These are phyloP conservation scores for Cossypha niveicapilla DNA, from an alignment of 2,797 vertebrate species.

Conservation along the genomic window DNA sequence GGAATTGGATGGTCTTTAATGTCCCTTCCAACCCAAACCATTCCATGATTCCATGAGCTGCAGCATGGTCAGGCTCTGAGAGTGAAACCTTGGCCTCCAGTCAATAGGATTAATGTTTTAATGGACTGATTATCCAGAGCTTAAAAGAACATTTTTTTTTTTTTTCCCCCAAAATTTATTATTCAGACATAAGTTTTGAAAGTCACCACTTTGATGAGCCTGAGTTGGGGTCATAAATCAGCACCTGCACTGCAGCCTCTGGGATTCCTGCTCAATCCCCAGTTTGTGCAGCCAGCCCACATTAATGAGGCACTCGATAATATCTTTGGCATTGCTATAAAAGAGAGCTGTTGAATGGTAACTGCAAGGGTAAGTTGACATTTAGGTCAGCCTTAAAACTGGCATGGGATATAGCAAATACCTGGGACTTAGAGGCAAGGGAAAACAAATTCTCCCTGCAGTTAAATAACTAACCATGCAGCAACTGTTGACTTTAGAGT, in stretches of 20 bases:
- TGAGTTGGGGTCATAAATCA: conserved; percentile 46
- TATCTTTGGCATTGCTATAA: conserved; percentile 66
- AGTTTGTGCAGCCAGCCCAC: conserved; percentile 50
- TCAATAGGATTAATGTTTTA: conserved; percentile 44
- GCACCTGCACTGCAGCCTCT: conserved; percentile 42
- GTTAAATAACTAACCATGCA: conserved; percentile 61
- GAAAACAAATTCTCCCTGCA: conserved; percentile 58
- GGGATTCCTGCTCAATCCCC: conserved; percentile 44
- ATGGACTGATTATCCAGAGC: conserved; percentile 33
- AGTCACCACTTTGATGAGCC: conserved; percentile 33
- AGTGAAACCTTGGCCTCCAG: not conserved
- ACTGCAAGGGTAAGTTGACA: conserved; percentile 53
- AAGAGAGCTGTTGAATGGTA: conserved; percentile 58
- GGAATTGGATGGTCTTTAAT: not conserved
- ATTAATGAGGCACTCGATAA: conserved; percentile 54
- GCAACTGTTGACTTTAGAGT: conserved; percentile 62
- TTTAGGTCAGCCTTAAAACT: conserved; percentile 64
- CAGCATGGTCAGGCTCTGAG: not conserved
- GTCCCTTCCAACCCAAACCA: not conserved
- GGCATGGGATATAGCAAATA: conserved; percentile 59
- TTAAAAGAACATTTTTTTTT: not conserved
- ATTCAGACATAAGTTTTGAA: conserved; percentile 31
- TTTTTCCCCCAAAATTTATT: not conserved
- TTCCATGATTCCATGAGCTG: not conserved
- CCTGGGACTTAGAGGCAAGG: conserved; percentile 51